phyloP scores from a whole-genome alignment of 2,888 invertebrate species.

The Melinopterus prodromus region DNA sequence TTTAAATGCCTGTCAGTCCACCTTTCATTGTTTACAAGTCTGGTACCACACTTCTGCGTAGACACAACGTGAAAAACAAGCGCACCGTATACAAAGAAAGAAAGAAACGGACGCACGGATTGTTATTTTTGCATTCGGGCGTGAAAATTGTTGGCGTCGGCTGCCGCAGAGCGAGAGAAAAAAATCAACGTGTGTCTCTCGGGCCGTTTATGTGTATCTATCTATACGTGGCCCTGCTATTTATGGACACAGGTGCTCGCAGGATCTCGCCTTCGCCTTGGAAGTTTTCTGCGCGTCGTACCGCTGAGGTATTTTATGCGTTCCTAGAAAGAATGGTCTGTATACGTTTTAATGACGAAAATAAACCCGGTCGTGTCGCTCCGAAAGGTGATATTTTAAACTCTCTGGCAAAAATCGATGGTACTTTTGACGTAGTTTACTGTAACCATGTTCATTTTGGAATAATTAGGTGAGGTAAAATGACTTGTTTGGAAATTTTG shows the following conservation, averaged over 20 bases:
- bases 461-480: too few relatives aligned
- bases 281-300: not conserved
- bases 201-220: constrained; percentile 18
- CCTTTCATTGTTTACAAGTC: constrained; percentile 39
- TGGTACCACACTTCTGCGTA: constrained; percentile 13
- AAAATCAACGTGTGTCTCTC: not conserved
- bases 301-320: not conserved
- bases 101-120: constrained; percentile 15
- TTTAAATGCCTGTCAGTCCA: constrained; percentile 35
- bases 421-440: too few relatives aligned
- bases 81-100: not conserved
- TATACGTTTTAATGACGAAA: not conserved
- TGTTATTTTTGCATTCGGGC: constrained; percentile 35
- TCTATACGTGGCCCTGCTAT: constrained; percentile 25
- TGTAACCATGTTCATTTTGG: too few relatives aligned
- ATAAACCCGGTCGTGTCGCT: not conserved
- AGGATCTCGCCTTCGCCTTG: not conserved
- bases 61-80: not conserved
- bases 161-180: constrained; percentile 12
- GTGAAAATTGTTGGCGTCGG: constrained; percentile 20
- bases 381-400: not conserved
- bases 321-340: not conserved
- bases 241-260: constrained; percentile 29
- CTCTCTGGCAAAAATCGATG: not conserved
- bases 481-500: too few relatives aligned